Conservation (phyloP, 1,140 invertebrate species). For the Plodia interpunctella region DNA sequence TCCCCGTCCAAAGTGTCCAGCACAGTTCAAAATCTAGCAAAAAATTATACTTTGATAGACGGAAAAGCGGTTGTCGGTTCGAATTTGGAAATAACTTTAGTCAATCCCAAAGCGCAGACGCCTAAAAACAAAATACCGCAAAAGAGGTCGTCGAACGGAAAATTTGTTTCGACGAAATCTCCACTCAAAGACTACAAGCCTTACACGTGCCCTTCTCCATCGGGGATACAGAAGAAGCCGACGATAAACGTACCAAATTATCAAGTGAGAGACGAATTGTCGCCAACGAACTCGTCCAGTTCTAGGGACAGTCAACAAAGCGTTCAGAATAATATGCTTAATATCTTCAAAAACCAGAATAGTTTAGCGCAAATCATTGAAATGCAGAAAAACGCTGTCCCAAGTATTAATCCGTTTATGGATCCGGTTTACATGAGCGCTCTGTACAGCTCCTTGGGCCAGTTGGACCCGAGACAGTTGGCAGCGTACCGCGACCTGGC, state of each 20-base stretch:
- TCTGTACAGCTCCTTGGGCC: conserved; percentile 54
- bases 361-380: conserved; percentile 47
- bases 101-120: conserved; percentile 61
- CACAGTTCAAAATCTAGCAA: conserved; percentile 56
- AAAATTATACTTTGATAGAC: conserved; percentile 58
- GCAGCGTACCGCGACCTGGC: conserved; percentile 53
- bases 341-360: conserved; percentile 37
- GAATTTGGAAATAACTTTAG: conserved; percentile 80
- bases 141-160: conserved; percentile 63
- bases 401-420: conserved; percentile 36
- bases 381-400: conserved; percentile 37
- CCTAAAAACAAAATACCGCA: conserved; percentile 49
- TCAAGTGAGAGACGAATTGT: conserved; percentile 44
- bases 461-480: conserved; percentile 53
- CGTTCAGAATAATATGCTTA: conserved; percentile 29
- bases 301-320: conserved; percentile 27
- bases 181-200: conserved; percentile 46
- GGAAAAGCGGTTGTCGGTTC: conserved; percentile 70
- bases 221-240: conserved; percentile 30
- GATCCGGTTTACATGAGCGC: conserved; percentile 68
- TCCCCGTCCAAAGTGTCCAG: conserved; percentile 33
- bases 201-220: conserved; percentile 31
- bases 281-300: conserved; percentile 32
- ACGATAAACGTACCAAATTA: conserved; percentile 53
- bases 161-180: conserved; percentile 64